phyloP scores from a whole-genome alignment of 2,797 vertebrate species.

The Neosalanx taihuensis region DNA sequence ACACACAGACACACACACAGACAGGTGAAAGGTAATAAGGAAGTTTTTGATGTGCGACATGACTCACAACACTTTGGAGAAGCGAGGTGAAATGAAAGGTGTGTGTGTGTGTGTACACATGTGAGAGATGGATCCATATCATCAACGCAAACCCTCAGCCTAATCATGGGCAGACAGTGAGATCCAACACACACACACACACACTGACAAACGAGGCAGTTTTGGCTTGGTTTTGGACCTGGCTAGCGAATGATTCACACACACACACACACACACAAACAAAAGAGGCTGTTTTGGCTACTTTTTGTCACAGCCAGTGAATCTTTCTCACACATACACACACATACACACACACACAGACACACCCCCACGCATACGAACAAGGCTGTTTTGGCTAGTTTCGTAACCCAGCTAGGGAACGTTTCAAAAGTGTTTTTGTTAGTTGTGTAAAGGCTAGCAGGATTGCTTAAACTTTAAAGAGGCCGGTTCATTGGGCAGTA shows the following conservation, averaged over 20 bases:
- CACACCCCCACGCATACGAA: neutral
- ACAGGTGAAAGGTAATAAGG: neutral
- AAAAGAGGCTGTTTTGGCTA: too few species aligned
- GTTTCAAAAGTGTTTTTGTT: neutral
- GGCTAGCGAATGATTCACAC: too few species aligned
- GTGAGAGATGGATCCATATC: neutral
- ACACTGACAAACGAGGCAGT: neutral
- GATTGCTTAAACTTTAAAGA: neutral
- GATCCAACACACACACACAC: neutral
- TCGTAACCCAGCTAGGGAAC: neutral
- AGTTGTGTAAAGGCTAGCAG: neutral
- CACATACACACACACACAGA: neutral
- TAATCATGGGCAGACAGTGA: neutral
- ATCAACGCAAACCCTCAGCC: neutral
- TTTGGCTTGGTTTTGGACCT: too few species aligned
- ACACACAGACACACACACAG: constrained; percentile 2
- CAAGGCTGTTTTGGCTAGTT: neutral
- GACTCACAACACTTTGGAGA: neutral
- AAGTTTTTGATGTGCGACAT: constrained; percentile 7
- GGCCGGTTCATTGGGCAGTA: constrained; percentile 16
- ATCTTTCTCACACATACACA: neutral
- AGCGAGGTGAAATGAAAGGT: neutral
- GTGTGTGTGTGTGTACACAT: neutral
- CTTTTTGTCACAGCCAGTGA: too few species aligned
- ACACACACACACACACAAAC: too few species aligned